Percentiles rank a stretch among this genome's conserved stretches.
Evolutionary conservation across 2,113 vertebrate species (phyloP).

Genomic region (Eptatretus burgeri): DNA sequence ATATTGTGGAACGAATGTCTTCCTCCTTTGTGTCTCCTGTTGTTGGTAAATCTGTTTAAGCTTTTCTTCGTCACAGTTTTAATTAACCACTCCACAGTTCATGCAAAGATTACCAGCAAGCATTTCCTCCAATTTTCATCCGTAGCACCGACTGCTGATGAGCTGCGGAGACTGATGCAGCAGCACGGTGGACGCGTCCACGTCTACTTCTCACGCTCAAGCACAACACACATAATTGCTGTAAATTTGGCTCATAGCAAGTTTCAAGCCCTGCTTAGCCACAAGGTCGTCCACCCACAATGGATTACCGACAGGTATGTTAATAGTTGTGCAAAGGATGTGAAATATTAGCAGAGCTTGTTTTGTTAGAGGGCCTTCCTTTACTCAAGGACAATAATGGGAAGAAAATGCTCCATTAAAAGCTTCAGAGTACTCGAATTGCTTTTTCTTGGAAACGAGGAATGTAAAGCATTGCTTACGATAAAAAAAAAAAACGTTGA

Average conservation of each 20-base stretch:
- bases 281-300: conserved; percentile 66
- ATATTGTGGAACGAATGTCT: neutral
- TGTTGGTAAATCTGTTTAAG: conserved; percentile 8
- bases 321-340: neutral
- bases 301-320: conserved; percentile 82
- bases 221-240: conserved; percentile 86
- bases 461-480: too few relatives aligned
- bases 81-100: neutral
- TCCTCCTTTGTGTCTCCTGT: neutral
- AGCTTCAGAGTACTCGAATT: too few relatives aligned
- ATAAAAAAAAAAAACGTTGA: too few relatives aligned
- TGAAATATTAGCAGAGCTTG: too few relatives aligned
- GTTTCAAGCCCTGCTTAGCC: conserved; percentile 55
- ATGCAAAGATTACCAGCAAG: conserved; percentile 9
- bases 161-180: conserved; percentile 72
- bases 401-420: too few relatives aligned
- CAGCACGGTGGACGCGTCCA: conserved; percentile 80
- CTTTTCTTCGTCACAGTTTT: neutral
- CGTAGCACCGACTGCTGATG: conserved; percentile 69
- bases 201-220: conserved; percentile 61
- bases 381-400: too few relatives aligned
- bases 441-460: too few relatives aligned
- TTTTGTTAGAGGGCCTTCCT: too few relatives aligned
- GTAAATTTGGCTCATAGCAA: conserved; percentile 75
- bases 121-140: conserved; percentile 25